These are phyloP conservation scores for Elachura formosa DNA, from an alignment of 2,113 vertebrate genomes.

Conservation along the genomic window DNA sequence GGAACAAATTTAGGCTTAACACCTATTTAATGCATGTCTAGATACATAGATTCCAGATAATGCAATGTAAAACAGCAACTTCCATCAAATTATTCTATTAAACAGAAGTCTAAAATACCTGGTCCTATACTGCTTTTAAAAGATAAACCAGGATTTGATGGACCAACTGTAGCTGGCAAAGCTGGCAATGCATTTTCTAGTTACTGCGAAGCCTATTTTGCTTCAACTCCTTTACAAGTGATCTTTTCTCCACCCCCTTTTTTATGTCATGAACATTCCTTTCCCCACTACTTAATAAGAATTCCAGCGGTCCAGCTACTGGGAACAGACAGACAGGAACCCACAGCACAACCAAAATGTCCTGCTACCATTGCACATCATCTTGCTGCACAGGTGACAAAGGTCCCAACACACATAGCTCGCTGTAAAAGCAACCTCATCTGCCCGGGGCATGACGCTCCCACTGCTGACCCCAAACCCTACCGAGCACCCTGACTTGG, in stretches of 20 bases:
- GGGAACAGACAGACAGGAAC: not conserved
- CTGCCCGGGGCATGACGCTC: fast-evolving
- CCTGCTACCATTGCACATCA: fast-evolving
- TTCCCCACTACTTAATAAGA: not conserved
- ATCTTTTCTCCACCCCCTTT: not conserved
- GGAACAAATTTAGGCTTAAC: not conserved
- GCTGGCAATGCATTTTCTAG: not conserved
- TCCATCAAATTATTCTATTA: not conserved
- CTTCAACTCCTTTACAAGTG: not conserved
- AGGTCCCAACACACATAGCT: not conserved
- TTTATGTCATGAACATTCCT: not conserved
- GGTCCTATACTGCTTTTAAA: not conserved
- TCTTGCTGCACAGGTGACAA: not conserved
- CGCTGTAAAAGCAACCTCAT: fast-evolving
- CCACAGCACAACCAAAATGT: not conserved
- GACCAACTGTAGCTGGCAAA: fast-evolving
- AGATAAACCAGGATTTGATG: not conserved
- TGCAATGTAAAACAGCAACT: not conserved
- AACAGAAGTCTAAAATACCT: not conserved
- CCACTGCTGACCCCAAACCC: too few relatives aligned
- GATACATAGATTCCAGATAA: fast-evolving
- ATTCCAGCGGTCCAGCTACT: not conserved
- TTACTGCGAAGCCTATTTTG: not conserved
- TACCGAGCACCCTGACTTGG: fast-evolving
- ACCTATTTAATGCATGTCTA: not conserved